These are phyloP conservation scores for Pteruthius melanotis DNA, from an alignment of 2,113 vertebrate species.

Conservation along the genomic window DNA sequence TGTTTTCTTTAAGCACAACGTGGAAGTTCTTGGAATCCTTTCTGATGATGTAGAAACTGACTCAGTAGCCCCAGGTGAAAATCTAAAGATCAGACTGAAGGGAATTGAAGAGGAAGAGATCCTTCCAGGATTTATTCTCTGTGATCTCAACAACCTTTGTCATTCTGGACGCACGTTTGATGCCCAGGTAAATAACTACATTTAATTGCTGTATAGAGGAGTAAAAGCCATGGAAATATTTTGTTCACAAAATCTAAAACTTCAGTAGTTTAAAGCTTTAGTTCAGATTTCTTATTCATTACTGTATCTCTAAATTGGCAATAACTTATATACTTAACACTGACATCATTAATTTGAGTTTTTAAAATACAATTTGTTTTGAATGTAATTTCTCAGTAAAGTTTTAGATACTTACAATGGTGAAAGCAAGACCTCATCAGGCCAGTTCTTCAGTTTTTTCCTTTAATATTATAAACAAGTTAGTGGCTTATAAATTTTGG, in stretches of 20 bases:
- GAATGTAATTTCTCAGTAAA: not conserved
- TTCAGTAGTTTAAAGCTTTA: not conserved
- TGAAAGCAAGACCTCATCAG: not conserved
- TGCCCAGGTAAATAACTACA: constrained; percentile 82
- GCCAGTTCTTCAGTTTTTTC: not conserved
- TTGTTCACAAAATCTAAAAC: not conserved
- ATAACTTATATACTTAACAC: not conserved
- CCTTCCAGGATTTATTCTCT: constrained; percentile 97
- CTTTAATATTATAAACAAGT: not conserved
- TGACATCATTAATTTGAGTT: not conserved
- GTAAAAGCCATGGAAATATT: not conserved
- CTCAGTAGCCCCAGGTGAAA: constrained; percentile 92
- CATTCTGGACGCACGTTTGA: constrained; percentile 98
- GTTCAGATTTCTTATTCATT: not conserved
- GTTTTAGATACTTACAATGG: not conserved
- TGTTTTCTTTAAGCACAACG: constrained; percentile 85
- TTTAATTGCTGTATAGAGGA: not conserved
- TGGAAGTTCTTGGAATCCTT: constrained; percentile 96
- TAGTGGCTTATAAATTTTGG: rapidly evolving
- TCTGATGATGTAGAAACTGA: constrained; percentile 98
- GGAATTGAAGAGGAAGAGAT: constrained; percentile 99
- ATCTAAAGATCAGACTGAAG: constrained; percentile 95
- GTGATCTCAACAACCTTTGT: constrained; percentile 95
- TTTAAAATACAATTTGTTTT: not conserved
- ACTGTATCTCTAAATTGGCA: not conserved